Base-by-base conservation (phyloP, 2,888 invertebrate genomes). In the Lissocephala sabroskyi region DNA sequence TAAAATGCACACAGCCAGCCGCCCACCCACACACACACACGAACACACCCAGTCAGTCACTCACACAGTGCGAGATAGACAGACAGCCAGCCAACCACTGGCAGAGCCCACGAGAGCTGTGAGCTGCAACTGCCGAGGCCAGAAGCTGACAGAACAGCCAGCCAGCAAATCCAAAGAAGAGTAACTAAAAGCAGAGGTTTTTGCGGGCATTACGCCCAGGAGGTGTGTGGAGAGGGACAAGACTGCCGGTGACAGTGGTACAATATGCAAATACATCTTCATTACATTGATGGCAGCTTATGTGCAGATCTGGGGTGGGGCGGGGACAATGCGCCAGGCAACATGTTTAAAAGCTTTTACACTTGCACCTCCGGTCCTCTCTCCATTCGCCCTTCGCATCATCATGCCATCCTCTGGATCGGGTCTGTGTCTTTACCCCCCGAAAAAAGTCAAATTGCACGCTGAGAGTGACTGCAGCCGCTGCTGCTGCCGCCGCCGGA, bases 211-310 rank as follows among this genome's bases (percentile, higher is more conserved):
- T n/a, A n/a, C n/a, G n/a, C n/a, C n/a, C n/a, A n/a, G n/a, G 1
- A 9, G 13, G 35, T 14, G 14, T 1, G n/a, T 6, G 33, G 33
- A 10, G 13, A 33, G n/a, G 14, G 33, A 33, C 3, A 7, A 13
- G 10, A 35, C 16, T 16, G 33, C 23, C 42, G 68, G 62, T 71
- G 68, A 70, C 68, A 68, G 65, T 64, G 64, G 65, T 62, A 71
- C 71, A 70, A 73, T 67, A 71, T 74, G 74, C 73, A 71, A 68
- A 74, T 73, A 73, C 73, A 74, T 73, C 73, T 71, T 73, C 73
- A 73, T 73, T 73, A 73, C 68, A 71, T 66, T 66, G 68, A 71
- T 74, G 74, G 65, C 71, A 70, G 71, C 74, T 67, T 74, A 73
- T 62, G 67, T 65, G 59, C 62, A 65, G 62, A 59, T 65, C 46